phyloP scores from a whole-genome alignment of 1,140 invertebrate genomes.

The Atopsyche davidsoni region DNA sequence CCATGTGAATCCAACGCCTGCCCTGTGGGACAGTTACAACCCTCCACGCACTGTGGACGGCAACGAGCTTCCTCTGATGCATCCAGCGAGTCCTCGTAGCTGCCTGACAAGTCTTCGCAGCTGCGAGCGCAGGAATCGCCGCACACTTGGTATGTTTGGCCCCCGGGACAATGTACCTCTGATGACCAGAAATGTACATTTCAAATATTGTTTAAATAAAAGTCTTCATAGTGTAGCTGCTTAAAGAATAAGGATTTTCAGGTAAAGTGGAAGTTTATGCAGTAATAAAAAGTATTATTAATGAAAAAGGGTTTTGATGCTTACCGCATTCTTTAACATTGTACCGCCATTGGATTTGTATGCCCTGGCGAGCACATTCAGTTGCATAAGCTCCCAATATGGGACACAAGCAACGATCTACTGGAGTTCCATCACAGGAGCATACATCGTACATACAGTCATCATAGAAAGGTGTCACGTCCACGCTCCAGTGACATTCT shows the following conservation, averaged over 20 bases:
- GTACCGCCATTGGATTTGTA: conserved; percentile 69
- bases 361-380: conserved; percentile 65
- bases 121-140: conserved; percentile 67
- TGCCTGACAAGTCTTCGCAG: conserved; percentile 56
- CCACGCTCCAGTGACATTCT: conserved; percentile 76
- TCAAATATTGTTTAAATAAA: too few relatives aligned
- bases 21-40: conserved; percentile 78
- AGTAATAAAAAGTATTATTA: too few relatives aligned
- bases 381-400: conserved; percentile 72
- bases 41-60: conserved; percentile 69
- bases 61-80: conserved; percentile 40
- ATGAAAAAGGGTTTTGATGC: conserved; percentile 5
- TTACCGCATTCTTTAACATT: conserved; percentile 71
- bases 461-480: conserved; percentile 69
- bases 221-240: too few relatives aligned
- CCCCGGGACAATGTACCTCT: conserved; percentile 67
- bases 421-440: conserved; percentile 62
- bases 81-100: conserved; percentile 30
- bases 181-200: too few relatives aligned
- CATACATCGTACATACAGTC: conserved; percentile 85
- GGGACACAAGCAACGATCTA: conserved; percentile 70
- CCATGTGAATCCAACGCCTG: conserved; percentile 63
- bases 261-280: too few relatives aligned
- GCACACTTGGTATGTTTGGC: conserved; percentile 74
- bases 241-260: too few relatives aligned